Evolutionary conservation across 1,140 invertebrate species (phyloP).

Genomic region (Palaemon carinicauda): DNA sequence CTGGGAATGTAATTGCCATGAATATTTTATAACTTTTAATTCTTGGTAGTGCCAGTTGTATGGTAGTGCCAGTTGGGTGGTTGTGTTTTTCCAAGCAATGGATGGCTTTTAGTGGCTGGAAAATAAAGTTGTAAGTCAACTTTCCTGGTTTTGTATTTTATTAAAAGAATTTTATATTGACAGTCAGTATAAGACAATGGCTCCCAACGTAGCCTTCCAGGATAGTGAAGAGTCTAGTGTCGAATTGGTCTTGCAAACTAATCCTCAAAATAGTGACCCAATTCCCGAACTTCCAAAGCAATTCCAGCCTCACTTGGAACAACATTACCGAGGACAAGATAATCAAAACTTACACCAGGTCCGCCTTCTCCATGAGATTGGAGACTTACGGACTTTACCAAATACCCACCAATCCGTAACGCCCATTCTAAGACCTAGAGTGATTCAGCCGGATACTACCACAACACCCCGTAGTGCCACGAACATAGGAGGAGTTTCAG

Average conservation of each 20-base stretch:
- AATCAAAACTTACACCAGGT: slow-evolving; percentile 39
- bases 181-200: neutral
- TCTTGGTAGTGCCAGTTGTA: no score
- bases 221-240: slow-evolving; percentile 5
- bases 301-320: slow-evolving; percentile 28
- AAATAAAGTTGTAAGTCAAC: no score
- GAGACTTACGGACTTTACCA: neutral
- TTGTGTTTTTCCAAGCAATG: no score
- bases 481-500: neutral
- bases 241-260: neutral
- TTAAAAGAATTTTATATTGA: no score
- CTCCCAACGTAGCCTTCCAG: neutral
- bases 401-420: neutral
- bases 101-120: no score
- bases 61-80: no score
- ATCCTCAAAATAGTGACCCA: no score
- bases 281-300: slow-evolving; percentile 13
- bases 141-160: no score
- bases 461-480: neutral
- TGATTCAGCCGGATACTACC: neutral
- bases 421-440: slow-evolving; percentile 7
- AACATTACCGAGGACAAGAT: slow-evolving; percentile 33
- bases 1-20: no score
- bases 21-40: no score
- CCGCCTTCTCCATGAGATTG: neutral